These are phyloP conservation scores for Drosophila formosana DNA, from an alignment of 2,888 invertebrate genomes.

Conservation along the genomic window DNA sequence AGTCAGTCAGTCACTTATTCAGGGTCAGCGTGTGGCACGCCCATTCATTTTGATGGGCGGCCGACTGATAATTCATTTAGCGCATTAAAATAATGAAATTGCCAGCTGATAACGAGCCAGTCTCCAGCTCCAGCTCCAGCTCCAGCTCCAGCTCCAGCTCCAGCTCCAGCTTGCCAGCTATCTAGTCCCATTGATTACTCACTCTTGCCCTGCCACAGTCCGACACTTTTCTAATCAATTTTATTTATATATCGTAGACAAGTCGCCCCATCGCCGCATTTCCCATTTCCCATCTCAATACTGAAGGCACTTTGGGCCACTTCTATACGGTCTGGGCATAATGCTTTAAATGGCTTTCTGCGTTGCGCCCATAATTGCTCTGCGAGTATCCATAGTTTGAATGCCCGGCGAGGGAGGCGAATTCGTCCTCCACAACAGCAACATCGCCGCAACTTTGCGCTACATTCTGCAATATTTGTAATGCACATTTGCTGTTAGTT, in stretches of 20 bases:
- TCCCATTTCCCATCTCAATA: neutral
- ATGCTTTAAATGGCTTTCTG: constrained; percentile 57
- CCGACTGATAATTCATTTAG: constrained; percentile 64
- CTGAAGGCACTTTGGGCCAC: constrained; percentile 42
- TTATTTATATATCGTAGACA: constrained; percentile 61
- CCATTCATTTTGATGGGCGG: constrained; percentile 52
- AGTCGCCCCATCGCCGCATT: neutral
- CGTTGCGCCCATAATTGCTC: constrained; percentile 53
- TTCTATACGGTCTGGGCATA: constrained; percentile 16
- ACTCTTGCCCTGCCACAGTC: constrained; percentile 43
- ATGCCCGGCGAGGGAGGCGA: constrained; percentile 3
- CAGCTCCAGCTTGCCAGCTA: neutral
- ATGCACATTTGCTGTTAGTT: constrained; percentile 73
- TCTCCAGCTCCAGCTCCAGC: constrained; percentile 6
- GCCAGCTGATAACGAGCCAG: constrained; percentile 66
- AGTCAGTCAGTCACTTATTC: constrained; percentile 9
- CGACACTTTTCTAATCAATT: constrained; percentile 69
- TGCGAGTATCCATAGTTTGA: constrained; percentile 25
- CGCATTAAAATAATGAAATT: constrained; percentile 76
- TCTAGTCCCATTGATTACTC: constrained; percentile 42
- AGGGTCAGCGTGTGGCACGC: constrained; percentile 26
- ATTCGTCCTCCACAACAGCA: neutral
- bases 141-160: no score
- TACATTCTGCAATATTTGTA: constrained; percentile 66
- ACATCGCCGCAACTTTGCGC: neutral